Evolutionary conservation across 2,797 vertebrate species (phyloP).

Genomic region (Acipenser oxyrinchus): DNA sequence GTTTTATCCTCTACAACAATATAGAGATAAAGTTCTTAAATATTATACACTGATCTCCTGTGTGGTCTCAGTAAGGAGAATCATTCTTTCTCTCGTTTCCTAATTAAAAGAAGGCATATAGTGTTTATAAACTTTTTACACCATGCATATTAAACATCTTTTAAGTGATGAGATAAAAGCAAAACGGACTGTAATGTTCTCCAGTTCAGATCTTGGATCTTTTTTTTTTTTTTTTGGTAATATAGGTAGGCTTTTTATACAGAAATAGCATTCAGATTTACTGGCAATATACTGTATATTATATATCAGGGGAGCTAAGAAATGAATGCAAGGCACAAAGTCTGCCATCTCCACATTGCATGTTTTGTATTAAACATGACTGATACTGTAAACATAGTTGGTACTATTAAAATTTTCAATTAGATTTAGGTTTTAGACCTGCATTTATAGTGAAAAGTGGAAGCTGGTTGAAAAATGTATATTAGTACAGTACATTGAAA

Average conservation of each 20-base stretch:
- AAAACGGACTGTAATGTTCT: slow-evolving; percentile 9
- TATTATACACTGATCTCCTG: slow-evolving; percentile 28
- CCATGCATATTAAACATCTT: slow-evolving; percentile 26
- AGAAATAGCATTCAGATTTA: slow-evolving; percentile 2
- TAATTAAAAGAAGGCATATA: slow-evolving; percentile 24
- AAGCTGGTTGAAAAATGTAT: no score
- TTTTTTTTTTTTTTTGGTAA: slow-evolving; percentile 1
- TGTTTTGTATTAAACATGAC: no score
- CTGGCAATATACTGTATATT: slow-evolving; percentile 19
- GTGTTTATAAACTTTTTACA: slow-evolving; percentile 26
- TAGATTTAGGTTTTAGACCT: no score
- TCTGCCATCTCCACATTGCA: no score
- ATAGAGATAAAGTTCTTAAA: slow-evolving; percentile 14
- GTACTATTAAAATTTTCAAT: no score
- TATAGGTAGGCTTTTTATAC: slow-evolving; percentile 19
- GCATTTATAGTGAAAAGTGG: no score
- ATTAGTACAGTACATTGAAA: no score
- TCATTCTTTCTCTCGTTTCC: slow-evolving; percentile 23
- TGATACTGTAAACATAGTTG: no score
- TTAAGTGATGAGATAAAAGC: slow-evolving; percentile 28
- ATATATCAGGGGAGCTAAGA: no score
- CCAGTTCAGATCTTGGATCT: slow-evolving; percentile 21
- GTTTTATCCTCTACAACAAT: slow-evolving; percentile 10
- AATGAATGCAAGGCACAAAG: no score
- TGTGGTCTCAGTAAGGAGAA: slow-evolving; percentile 17